Evolutionary conservation across 2,888 invertebrate species (phyloP).

Genomic region (Phrixothrix hirtus): DNA sequence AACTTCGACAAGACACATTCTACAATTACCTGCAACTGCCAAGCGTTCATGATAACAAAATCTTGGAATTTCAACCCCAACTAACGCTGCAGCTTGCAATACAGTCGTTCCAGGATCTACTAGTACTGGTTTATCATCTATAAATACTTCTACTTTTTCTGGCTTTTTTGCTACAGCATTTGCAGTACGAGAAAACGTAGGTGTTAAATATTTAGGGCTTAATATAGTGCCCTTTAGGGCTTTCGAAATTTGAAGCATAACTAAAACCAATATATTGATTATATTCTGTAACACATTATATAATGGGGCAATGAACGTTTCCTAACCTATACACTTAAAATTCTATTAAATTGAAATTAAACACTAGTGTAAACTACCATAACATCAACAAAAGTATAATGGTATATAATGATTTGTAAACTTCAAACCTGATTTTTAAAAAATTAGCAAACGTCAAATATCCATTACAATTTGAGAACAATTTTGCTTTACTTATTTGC

Average conservation of each 20-base stretch:
- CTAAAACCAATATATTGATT: not conserved
- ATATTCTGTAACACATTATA: not conserved
- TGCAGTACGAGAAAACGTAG: slow-evolving; percentile 36
- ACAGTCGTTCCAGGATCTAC: slow-evolving; percentile 97
- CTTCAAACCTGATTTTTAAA: not conserved
- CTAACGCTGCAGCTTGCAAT: slow-evolving; percentile 90
- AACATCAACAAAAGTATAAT: not conserved
- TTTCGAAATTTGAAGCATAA: slow-evolving; percentile 79
- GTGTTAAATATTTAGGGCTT: slow-evolving; percentile 45
- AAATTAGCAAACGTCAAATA: not conserved
- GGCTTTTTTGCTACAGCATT: slow-evolving; percentile 49
- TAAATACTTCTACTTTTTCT: slow-evolving; percentile 91
- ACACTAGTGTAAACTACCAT: not conserved
- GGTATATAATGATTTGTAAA: not conserved
- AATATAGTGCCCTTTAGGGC: slow-evolving; percentile 59
- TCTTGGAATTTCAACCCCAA: slow-evolving; percentile 96
- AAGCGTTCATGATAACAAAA: slow-evolving; percentile 99
- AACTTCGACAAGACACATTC: slow-evolving; percentile 99
- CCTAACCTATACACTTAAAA: not conserved
- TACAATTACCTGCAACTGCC: slow-evolving; percentile 97
- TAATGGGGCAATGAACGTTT: not conserved
- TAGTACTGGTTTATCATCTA: slow-evolving; percentile 93
- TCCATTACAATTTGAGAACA: not conserved
- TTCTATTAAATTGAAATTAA: not conserved
- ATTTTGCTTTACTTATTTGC: no score